Base-by-base conservation (phyloP, 2,113 vertebrate genomes). In the Ancistrus triradiatus region DNA sequence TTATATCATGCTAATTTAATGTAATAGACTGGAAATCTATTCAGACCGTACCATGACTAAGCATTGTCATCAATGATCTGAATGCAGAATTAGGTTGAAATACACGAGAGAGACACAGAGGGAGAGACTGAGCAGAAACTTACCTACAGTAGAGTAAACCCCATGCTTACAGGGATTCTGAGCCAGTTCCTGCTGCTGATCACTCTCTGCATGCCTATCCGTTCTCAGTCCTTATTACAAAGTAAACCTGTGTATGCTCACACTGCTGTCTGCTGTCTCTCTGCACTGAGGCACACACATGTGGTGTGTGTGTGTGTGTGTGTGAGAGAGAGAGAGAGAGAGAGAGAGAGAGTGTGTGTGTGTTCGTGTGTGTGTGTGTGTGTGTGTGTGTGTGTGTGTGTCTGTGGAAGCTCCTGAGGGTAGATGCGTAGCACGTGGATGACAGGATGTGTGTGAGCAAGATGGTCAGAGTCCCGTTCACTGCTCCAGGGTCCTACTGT, bases 61-160 rank as follows among this genome's bases (percentile, higher is more conserved):
- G 63, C 63, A 56, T 7, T 15, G 2, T 47, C 11, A 19, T 18
- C 19, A n/a, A n/a, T n/a, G n/a, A n/a, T n/a, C n/a, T n/a, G n/a
- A 11, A 3, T 18, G 19, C 21, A 61, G 10, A 17, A 22, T 38
- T 38, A 15, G 19, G 28, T 17, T 3, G 17, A 60, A 35, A 48
- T 15, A 17, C 21, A 24, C 8, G 22, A 46, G 2, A 43, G 4
- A 52, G 1, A 24, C 14, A 11, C 21, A 53, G 22, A 46, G 18
- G 15, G 28, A 19, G 13, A 56, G 3, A 37, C n/a, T n/a, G 56
- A 73, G 37, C 38, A 22, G n/a, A 37, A 51, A 67, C 64, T 62
- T 68, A 74, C 61, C 71, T 74, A 70, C 9, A 63, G 9, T n/a
- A 27, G 11, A 27, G 27, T 35, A 3, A 13, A 7, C 19, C 13